These are phyloP conservation scores for Okapia johnstoni DNA, from an alignment of 2,113 vertebrate genomes.

Conservation along the genomic window DNA sequence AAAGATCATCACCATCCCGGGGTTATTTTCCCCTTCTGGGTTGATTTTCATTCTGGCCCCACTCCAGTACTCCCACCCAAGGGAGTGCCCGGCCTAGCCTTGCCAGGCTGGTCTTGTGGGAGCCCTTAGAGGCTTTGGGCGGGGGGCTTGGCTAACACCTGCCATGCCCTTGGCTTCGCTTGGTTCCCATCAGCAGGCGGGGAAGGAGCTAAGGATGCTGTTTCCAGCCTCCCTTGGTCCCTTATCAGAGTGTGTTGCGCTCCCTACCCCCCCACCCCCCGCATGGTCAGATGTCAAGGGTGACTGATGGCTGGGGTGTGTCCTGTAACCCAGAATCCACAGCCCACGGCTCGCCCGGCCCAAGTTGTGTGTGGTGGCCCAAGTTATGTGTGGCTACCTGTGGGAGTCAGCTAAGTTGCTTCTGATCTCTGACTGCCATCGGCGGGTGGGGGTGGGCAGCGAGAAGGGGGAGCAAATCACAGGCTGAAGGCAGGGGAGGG, in stretches of 20 bases:
- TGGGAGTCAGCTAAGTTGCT: not conserved
- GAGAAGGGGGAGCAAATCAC: too few relatives aligned
- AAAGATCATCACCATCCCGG: too few relatives aligned
- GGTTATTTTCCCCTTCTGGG: too few relatives aligned
- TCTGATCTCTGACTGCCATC: not conserved
- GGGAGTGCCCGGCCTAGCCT: not conserved
- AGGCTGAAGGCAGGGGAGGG: not conserved
- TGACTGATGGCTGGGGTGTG: not conserved
- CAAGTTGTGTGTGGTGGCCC: not conserved
- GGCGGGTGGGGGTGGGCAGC: not conserved
- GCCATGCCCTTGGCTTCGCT: not conserved
- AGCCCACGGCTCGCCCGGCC: not conserved
- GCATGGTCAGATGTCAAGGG: not conserved
- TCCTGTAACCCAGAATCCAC: not conserved
- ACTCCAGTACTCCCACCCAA: not conserved
- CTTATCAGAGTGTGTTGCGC: not conserved
- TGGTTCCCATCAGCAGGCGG: not conserved
- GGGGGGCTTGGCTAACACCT: not conserved
- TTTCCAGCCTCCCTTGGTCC: not conserved
- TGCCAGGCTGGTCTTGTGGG: not conserved
- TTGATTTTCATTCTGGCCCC: too few relatives aligned
- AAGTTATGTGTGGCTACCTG: not conserved
- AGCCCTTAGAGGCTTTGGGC: not conserved
- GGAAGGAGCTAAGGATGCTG: not conserved
- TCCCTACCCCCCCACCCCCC: rapidly evolving